A percentile compares a stretch with the other conserved stretches of the same genome.
phyloP scores from a whole-genome alignment of 2,797 vertebrate genomes.

The Cyprinella venusta region DNA sequence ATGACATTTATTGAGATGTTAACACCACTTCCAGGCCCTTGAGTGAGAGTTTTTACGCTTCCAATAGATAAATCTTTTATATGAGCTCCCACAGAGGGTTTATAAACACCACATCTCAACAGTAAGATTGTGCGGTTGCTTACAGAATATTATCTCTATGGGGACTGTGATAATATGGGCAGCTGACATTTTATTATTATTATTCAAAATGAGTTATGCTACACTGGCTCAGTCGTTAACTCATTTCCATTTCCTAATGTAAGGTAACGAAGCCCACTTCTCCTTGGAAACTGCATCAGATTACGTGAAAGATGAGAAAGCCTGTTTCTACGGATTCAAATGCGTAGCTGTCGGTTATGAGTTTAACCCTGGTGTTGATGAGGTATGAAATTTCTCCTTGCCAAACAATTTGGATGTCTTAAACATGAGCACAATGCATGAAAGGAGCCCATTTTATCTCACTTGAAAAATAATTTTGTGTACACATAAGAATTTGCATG shows the following conservation, averaged over 20 bases:
- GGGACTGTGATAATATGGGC: not conserved
- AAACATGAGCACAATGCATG: not conserved
- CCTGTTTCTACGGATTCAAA: conserved; percentile 97
- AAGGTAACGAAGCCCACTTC: conserved; percentile 97
- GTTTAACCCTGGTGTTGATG: conserved; percentile 94
- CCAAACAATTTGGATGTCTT: not conserved
- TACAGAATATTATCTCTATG: not conserved
- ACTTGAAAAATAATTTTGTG: not conserved
- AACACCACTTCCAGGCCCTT: conserved; percentile 20
- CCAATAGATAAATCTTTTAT: not conserved
- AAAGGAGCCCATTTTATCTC: not conserved
- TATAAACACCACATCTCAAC: not conserved
- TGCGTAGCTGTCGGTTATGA: conserved; percentile 97
- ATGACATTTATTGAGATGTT: not conserved
- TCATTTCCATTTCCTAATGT: conserved; percentile 56
- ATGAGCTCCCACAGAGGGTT: not conserved
- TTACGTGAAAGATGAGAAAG: conserved; percentile 99
- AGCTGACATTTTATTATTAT: conserved; percentile 30
- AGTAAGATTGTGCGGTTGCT: not conserved
- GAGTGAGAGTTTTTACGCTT: not conserved
- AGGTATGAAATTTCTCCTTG: conserved; percentile 77
- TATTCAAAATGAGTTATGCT: conserved; percentile 9
- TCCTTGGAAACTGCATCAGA: conserved; percentile 98
- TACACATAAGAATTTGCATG: not conserved
- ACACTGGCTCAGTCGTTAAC: conserved; percentile 28